Percentiles rank a stretch among this genome's conserved stretches.
Conservation (phyloP, 2,888 invertebrate species). For the Anorthoa munda region DNA sequence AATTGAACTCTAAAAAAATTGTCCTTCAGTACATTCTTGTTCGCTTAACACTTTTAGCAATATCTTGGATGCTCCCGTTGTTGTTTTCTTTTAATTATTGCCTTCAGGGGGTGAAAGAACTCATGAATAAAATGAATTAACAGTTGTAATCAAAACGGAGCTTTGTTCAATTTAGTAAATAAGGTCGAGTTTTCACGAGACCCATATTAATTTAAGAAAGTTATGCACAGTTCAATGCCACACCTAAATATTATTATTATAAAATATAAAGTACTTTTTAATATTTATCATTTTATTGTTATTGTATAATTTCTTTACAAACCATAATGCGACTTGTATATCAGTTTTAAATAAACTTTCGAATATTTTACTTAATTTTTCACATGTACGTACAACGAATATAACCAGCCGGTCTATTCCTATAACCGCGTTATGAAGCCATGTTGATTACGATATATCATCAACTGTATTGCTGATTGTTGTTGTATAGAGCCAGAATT, state of each 20-base stretch:
- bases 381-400: conserved; percentile 33
- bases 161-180: background rate
- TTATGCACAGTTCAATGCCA: background rate
- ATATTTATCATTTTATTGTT: background rate
- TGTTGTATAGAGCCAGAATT: conserved; percentile 9
- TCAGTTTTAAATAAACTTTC: background rate
- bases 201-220: background rate
- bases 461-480: conserved; percentile 7
- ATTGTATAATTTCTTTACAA: conserved; percentile 1
- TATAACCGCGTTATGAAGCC: conserved; percentile 30
- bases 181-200: background rate
- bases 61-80: background rate
- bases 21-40: too few relatives aligned
- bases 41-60: background rate
- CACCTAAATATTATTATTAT: background rate
- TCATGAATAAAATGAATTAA: background rate
- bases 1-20: too few relatives aligned
- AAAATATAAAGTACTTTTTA: background rate
- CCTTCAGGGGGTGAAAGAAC: too few relatives aligned
- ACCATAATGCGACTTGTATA: background rate
- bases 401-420: conserved; percentile 26
- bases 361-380: background rate
- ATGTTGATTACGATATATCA: conserved; percentile 34
- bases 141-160: background rate
- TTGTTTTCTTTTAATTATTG: background rate